Percentiles rank a stretch among this genome's conserved stretches.
These are phyloP conservation scores for Sclerurus mexicanus DNA, from an alignment of 2,113 vertebrate species.

Conservation along the genomic window DNA sequence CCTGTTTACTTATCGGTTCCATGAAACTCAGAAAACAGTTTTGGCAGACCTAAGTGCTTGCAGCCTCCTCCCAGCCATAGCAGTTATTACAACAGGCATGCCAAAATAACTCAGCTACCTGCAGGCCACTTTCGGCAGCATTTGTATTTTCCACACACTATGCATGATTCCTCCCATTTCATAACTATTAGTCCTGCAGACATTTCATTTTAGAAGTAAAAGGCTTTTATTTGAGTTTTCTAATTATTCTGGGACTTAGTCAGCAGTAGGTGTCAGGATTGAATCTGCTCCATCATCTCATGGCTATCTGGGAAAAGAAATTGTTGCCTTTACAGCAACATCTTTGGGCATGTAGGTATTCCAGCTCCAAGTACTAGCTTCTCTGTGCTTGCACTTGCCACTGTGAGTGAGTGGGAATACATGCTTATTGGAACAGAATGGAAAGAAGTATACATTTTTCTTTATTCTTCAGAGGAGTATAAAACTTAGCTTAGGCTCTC, in stretches of 20 bases:
- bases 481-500: neutral
- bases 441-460: neutral
- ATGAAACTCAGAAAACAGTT: neutral
- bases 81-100: neutral
- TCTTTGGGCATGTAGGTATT: neutral
- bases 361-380: neutral
- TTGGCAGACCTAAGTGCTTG: neutral
- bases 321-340: neutral
- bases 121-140: neutral
- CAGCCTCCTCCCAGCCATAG: neutral
- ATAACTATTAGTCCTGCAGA: neutral
- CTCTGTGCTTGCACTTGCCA: neutral
- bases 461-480: neutral
- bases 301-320: neutral
- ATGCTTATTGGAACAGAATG: neutral
- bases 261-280: neutral
- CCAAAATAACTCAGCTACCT: neutral
- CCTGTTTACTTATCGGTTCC: neutral
- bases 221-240: neutral
- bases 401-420: neutral
- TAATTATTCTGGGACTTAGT: neutral
- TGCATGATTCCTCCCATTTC: neutral
- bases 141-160: neutral
- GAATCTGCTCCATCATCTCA: neutral
- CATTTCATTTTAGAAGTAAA: neutral